Evolutionary conservation across 2,888 invertebrate species (phyloP).

Genomic region (Cancer borealis): DNA sequence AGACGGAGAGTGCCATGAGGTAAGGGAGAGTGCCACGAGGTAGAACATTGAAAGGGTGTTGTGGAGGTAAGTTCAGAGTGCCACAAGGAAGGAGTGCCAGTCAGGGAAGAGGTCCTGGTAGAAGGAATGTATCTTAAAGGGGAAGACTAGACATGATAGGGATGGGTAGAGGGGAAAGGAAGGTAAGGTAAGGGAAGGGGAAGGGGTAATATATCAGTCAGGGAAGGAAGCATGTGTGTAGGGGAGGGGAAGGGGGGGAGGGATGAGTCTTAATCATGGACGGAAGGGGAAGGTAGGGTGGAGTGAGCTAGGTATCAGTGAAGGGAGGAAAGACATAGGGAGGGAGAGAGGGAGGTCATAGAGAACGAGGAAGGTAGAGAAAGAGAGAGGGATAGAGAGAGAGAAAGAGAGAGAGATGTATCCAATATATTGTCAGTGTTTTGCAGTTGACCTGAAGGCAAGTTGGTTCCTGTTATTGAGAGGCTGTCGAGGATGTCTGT

Average conservation of each 20-base stretch:
- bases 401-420: neutral
- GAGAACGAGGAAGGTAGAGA: neutral
- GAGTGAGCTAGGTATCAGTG: neutral
- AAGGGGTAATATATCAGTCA: neutral
- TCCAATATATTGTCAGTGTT: neutral
- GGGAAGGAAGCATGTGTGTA: neutral
- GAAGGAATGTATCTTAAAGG: neutral
- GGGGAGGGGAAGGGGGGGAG: neutral
- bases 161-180: neutral
- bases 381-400: neutral
- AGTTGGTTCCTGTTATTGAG: neutral
- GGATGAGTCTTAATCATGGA: slow-evolving; percentile 9
- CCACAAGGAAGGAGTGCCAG: too few species aligned
- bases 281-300: neutral
- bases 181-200: neutral
- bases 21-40: too few species aligned
- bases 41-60: too few species aligned
- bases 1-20: too few species aligned
- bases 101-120: neutral
- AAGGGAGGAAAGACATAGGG: neutral
- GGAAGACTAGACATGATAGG: neutral
- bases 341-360: neutral
- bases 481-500: neutral
- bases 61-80: too few species aligned
- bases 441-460: neutral